phyloP scores from a whole-genome alignment of 2,888 invertebrate genomes.

The Blastobasis lacticolella region DNA sequence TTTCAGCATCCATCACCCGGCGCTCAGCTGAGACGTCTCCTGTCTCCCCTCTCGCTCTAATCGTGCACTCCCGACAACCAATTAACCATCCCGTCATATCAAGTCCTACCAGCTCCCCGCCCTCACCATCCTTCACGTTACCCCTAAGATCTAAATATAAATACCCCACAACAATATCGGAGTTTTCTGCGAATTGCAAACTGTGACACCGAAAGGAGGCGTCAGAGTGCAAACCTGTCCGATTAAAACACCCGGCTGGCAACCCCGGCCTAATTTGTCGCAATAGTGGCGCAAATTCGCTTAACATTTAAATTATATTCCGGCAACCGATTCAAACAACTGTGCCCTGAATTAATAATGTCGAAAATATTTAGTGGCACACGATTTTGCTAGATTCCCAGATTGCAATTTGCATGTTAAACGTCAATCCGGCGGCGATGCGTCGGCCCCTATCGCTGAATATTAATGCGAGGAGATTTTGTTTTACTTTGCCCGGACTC shows the following conservation, averaged over 20 bases:
- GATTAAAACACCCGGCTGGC: constrained; percentile 46
- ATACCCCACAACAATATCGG: too few relatives aligned
- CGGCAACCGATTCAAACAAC: constrained; percentile 63
- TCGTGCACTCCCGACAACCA: constrained; percentile 41
- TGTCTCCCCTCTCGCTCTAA: constrained; percentile 41
- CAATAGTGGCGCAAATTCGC: constrained; percentile 61
- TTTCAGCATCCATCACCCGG: constrained; percentile 59
- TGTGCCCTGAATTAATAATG: constrained; percentile 66
- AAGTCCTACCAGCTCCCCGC: not conserved
- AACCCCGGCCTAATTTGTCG: constrained; percentile 52
- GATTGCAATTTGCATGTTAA: constrained; percentile 74
- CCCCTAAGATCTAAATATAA: too few relatives aligned
- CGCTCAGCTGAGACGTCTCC: constrained; percentile 54
- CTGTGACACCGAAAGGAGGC: not conserved
- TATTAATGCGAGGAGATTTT: constrained; percentile 71
- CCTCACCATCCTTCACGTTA: too few relatives aligned
- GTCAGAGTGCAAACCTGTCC: constrained; percentile 34
- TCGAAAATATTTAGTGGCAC: constrained; percentile 67
- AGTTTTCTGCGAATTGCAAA: not conserved
- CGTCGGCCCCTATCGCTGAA: constrained; percentile 70
- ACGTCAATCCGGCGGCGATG: constrained; percentile 66
- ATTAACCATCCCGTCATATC: constrained; percentile 31
- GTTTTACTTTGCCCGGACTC: constrained; percentile 71
- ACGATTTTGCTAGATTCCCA: constrained; percentile 70
- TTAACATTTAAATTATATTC: constrained; percentile 71